phyloP scores from a whole-genome alignment of 2,113 vertebrate species.

The Hypocryptadius cinnamomeus region DNA sequence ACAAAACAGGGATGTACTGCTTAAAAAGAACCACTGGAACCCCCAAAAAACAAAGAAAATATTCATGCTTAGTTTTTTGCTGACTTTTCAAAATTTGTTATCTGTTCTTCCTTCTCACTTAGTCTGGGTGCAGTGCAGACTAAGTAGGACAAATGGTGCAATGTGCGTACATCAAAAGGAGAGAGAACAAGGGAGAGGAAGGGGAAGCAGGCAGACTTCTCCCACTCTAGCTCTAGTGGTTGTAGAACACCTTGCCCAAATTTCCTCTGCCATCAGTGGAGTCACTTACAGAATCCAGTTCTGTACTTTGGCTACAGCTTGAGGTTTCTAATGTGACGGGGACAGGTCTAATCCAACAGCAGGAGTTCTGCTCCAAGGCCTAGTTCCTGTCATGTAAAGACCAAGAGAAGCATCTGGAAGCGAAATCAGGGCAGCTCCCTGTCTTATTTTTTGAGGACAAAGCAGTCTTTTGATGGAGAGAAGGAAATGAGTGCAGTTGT shows the following conservation, averaged over 20 bases:
- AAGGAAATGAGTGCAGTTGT: background rate
- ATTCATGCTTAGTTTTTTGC: background rate
- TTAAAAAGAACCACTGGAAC: background rate
- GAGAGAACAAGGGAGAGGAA: background rate
- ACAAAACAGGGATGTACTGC: background rate
- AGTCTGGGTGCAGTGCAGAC: background rate
- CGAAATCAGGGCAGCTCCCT: background rate
- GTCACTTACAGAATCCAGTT: background rate
- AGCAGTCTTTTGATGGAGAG: background rate
- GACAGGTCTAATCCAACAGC: background rate
- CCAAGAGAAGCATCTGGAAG: background rate
- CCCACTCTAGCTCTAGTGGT: background rate
- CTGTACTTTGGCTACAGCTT: background rate
- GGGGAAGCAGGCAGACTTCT: background rate
- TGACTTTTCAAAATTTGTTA: background rate
- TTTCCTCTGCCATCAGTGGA: background rate
- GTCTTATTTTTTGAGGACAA: background rate
- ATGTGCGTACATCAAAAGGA: background rate
- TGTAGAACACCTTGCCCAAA: background rate
- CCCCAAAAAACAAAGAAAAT: accelerated
- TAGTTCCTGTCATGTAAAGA: background rate
- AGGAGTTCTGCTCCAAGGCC: background rate
- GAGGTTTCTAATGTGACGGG: background rate
- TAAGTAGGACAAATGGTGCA: background rate
- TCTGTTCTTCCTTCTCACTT: background rate